Conservation (phyloP, 1,140 invertebrate genomes). For the Campoletis sonorensis region DNA sequence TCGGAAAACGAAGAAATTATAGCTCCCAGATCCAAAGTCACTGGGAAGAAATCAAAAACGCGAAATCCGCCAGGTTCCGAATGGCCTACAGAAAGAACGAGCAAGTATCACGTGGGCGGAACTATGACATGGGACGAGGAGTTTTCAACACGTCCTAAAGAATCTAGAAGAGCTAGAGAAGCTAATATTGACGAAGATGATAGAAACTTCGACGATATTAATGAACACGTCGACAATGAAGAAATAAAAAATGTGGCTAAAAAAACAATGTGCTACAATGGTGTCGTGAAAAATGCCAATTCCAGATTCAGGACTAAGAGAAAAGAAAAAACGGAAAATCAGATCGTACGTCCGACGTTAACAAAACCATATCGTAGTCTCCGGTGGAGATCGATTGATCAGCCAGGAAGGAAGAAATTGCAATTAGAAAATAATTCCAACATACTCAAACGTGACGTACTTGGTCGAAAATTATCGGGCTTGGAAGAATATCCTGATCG, state of each 20-base stretch:
- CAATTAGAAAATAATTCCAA: background rate
- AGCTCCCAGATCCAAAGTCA: conserved; percentile 1
- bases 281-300: conserved; percentile 40
- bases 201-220: conserved; percentile 29
- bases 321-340: conserved; percentile 10
- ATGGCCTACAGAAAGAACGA: conserved; percentile 51
- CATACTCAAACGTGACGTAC: conserved; percentile 17
- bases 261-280: conserved; percentile 41
- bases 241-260: background rate
- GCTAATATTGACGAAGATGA: background rate
- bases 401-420: background rate
- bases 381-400: conserved; percentile 21
- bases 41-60: conserved; percentile 18
- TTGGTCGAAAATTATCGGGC: conserved; percentile 17
- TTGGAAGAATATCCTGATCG: background rate
- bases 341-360: conserved; percentile 22
- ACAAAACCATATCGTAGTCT: conserved; percentile 1
- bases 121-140: conserved; percentile 54
- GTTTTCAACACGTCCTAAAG: conserved; percentile 23
- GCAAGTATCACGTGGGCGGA: conserved; percentile 50
- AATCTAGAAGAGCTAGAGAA: conserved; percentile 11
- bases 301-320: background rate
- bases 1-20: background rate
- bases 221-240: background rate
- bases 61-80: conserved; percentile 42